Conservation (phyloP, 1,140 invertebrate species). For the Brachionus sp. region DNA sequence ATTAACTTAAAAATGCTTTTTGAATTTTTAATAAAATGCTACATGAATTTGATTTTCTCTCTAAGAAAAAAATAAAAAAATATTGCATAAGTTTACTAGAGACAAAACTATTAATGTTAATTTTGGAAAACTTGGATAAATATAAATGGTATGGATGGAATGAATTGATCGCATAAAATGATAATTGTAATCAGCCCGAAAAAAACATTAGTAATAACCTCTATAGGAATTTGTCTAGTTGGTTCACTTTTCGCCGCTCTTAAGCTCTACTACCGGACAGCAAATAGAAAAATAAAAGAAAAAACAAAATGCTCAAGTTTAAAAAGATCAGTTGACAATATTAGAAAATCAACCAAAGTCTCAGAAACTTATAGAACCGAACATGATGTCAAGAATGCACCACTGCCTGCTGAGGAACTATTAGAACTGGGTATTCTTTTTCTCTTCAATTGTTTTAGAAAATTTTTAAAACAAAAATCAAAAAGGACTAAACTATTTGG, state of each 20-base stretch:
- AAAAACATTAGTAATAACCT: conserved; percentile 26
- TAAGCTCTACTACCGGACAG: neutral
- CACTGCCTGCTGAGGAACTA: conserved; percentile 1
- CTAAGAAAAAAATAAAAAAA: neutral
- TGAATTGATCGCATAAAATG: conserved; percentile 20
- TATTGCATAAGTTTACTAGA: neutral
- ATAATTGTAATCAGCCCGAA: conserved; percentile 27
- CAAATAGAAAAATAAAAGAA: neutral
- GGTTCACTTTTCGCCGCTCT: conserved; percentile 20
- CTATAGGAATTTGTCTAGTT: conserved; percentile 31
- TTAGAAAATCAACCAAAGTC: neutral
- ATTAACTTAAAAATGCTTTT: conserved; percentile 11
- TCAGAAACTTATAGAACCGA: neutral
- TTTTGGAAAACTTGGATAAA: neutral
- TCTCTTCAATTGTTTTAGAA: neutral
- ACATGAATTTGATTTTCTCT: neutral
- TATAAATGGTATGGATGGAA: neutral
- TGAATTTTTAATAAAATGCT: neutral
- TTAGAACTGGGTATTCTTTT: neutral
- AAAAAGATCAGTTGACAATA: neutral
- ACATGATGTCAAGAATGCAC: neutral
- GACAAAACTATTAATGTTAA: neutral
- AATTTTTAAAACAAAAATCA: neutral
- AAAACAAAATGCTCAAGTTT: neutral
- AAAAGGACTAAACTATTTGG: conserved; percentile 34